Conservation (phyloP, 2,113 vertebrate species). For the Dryoscopus gambensis region DNA sequence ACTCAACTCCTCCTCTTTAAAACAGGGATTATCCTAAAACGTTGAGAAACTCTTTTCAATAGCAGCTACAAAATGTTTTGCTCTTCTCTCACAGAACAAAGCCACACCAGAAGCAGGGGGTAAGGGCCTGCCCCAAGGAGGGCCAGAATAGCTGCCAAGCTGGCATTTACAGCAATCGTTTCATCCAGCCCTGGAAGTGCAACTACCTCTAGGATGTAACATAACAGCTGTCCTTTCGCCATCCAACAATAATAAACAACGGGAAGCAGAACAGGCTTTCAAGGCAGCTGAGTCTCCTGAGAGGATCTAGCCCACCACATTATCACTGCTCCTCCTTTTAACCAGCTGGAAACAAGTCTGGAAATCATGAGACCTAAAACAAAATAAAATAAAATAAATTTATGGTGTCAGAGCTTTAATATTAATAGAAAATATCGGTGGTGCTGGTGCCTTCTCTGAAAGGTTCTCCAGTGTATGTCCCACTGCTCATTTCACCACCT, state of each 20-base stretch:
- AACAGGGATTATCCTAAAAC: slow-evolving; percentile 27
- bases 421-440: not conserved
- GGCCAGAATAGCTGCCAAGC: slow-evolving; percentile 6
- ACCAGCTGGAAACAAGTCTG: slow-evolving; percentile 12
- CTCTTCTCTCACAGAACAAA: slow-evolving; percentile 21
- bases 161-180: not conserved
- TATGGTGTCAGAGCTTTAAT: not conserved
- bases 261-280: not conserved
- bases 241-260: slow-evolving; percentile 50
- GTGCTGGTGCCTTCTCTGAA: not conserved
- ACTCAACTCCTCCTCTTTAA: not conserved
- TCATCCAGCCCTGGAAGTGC: slow-evolving; percentile 19
- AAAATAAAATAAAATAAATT: not conserved
- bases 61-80: slow-evolving; percentile 26
- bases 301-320: slow-evolving; percentile 21
- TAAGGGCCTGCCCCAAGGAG: not conserved
- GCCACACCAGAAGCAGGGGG: not conserved
- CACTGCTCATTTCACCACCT: not conserved
- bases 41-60: slow-evolving; percentile 16
- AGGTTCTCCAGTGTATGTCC: not conserved
- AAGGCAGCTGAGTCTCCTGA: slow-evolving; percentile 32
- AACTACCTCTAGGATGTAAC: slow-evolving; percentile 40
- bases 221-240: slow-evolving; percentile 15
- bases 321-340: not conserved
- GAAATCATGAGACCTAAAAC: not conserved